These are phyloP conservation scores for Tupaia chinensis DNA, from an alignment of 2,113 vertebrate genomes.

Conservation along the genomic window DNA sequence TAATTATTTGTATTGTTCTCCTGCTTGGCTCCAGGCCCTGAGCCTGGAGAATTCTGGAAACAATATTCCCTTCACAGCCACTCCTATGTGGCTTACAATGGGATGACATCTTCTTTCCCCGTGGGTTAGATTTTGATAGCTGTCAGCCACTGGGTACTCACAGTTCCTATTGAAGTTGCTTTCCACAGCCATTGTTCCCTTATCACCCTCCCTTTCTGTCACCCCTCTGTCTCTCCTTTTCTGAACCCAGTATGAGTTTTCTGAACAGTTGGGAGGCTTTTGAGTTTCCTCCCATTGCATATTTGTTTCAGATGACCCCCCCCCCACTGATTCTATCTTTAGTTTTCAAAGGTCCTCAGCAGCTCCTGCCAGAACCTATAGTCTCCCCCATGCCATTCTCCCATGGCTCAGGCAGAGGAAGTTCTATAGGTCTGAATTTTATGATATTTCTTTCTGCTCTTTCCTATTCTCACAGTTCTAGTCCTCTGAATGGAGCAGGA, in stretches of 20 bases:
- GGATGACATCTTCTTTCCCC: conserved; percentile 58
- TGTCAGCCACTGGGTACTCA: background rate
- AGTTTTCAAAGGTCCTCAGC: conserved; percentile 55
- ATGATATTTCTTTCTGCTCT: background rate
- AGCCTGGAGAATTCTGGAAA: conserved; percentile 70
- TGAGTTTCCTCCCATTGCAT: conserved; percentile 39
- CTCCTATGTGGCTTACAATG: conserved; percentile 40
- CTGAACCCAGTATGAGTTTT: conserved; percentile 10
- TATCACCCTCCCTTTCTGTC: background rate
- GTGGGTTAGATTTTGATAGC: conserved; percentile 43
- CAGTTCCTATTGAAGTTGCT: conserved; percentile 45
- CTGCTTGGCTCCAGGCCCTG: conserved; percentile 64
- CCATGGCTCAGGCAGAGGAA: background rate
- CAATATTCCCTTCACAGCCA: conserved; percentile 56
- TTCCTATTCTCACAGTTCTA: background rate
- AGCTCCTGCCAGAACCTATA: conserved; percentile 39
- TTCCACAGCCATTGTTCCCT: conserved; percentile 48
- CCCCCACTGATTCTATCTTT: conserved; percentile 22
- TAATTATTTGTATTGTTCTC: conserved; percentile 83
- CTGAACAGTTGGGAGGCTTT: conserved; percentile 16
- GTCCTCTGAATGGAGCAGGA: conserved; percentile 1
- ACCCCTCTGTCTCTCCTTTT: background rate
- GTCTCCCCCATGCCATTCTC: background rate
- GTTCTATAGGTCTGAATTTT: background rate
- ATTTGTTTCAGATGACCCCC: conserved; percentile 56